These are phyloP conservation scores for Tiliacea citrago DNA, from an alignment of 2,888 invertebrate genomes.

Conservation along the genomic window DNA sequence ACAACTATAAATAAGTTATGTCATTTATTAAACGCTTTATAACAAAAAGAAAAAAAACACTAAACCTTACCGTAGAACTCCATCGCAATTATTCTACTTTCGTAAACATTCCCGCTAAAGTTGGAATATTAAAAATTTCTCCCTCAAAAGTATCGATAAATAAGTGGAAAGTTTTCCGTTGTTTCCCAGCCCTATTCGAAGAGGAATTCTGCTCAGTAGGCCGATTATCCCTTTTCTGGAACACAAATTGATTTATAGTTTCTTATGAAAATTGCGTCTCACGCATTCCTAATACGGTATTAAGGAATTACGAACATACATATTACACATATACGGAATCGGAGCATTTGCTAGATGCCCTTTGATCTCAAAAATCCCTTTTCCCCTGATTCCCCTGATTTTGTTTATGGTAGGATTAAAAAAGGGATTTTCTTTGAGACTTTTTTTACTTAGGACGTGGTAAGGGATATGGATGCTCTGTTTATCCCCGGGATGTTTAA, in stretches of 20 bases:
- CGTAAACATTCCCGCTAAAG: slow-evolving; percentile 49
- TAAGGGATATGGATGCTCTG: slow-evolving; percentile 66
- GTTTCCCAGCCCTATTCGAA: slow-evolving; percentile 53
- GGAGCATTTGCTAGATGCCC: slow-evolving; percentile 57
- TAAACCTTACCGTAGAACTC: slow-evolving; percentile 21
- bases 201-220: slow-evolving; percentile 68
- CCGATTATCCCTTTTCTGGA: slow-evolving; percentile 66
- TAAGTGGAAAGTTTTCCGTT: slow-evolving; percentile 32
- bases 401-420: slow-evolving; percentile 84
- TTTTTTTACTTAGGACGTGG: slow-evolving; percentile 69
- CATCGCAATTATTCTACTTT: slow-evolving; percentile 48
- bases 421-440: slow-evolving; percentile 74
- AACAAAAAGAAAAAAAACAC: slow-evolving; percentile 30
- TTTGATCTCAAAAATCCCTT: slow-evolving; percentile 74
- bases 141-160: slow-evolving; percentile 59
- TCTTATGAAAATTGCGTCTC: slow-evolving; percentile 80
- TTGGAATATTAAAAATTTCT: slow-evolving; percentile 54
- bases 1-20: slow-evolving; percentile 52
- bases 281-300: slow-evolving; percentile 75
- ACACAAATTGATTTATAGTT: slow-evolving; percentile 81
- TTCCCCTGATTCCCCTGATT: slow-evolving; percentile 73
- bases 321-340: slow-evolving; percentile 52
- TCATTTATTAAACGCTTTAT: slow-evolving; percentile 49
- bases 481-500: slow-evolving; percentile 69
- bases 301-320: slow-evolving; percentile 69